Evolutionary conservation across 2,888 invertebrate species (phyloP), one percentile per base, ranked within the genome.

Genomic region (Dryobotodes eremita): DNA sequence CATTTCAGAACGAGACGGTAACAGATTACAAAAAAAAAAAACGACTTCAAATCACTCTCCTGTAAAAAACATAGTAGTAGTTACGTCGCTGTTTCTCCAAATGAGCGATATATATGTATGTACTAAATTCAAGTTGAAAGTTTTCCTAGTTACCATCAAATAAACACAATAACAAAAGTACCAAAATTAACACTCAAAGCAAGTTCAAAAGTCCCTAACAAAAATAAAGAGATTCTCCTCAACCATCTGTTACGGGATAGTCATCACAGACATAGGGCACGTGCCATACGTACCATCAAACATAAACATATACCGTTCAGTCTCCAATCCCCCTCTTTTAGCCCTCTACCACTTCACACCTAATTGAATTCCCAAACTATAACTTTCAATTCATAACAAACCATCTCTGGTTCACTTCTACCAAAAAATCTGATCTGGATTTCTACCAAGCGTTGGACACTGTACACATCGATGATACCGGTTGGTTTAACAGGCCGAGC

Each of bases 271-370:
- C 92, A 91, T 89, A 88, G 87, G 91, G 95, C 96, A 95, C 96
- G 96, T 95, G 96, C 96, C 95, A 86, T 87, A 79, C 81, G 86
- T 89, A 87, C 88, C 89, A 86, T 90, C 86, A 86, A 91, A 93
- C 92, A 93, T 94, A 95, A 94, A 95, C 94, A 94, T 92, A 90
- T 91, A 91, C 91, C 91, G 91, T 90, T 90, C 93, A 93, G 91
- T 86, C 88, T 86, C 82, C 84, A 87, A 83, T 88, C 88, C 89
- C 89, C 89, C 87, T 89, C 88, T 89, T 82, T 77, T 78, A 84
- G 73, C 48, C 50, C 75, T 26, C 31, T 83, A 93, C 91, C 86
- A 91, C 86, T 86, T 82, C 53, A 90, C 87, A 76, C 88, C 91
- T 89, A 90, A 89, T 90, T 89, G 83, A 88, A 77, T 86, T 87